Conservation (phyloP, 1,140 invertebrate species). For the Saccostrea glomerata region DNA sequence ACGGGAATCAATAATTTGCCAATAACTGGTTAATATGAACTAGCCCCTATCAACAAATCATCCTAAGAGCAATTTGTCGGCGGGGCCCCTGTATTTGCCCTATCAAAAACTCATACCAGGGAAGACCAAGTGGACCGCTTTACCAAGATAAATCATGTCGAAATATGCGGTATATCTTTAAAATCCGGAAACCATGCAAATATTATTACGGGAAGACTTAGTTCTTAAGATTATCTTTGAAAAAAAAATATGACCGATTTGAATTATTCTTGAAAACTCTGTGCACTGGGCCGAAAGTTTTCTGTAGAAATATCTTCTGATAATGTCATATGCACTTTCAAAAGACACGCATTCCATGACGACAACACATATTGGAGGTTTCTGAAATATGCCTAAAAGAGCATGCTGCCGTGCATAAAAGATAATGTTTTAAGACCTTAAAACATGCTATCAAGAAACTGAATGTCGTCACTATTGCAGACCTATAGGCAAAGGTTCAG, state of each 20-base stretch:
- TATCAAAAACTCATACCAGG: constrained; percentile 31
- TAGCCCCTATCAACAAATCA: constrained; percentile 26
- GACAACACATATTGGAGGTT: neutral
- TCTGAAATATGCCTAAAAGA: neutral
- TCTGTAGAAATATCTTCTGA: neutral
- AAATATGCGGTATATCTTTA: neutral
- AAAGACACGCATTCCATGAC: neutral
- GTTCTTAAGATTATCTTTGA: neutral
- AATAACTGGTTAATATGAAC: constrained; percentile 26
- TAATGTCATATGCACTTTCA: neutral
- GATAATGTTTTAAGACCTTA: neutral
- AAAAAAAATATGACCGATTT: neutral
- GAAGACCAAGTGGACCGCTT: neutral
- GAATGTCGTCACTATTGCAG: neutral
- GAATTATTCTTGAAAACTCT: neutral
- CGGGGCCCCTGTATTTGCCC: constrained; percentile 14
- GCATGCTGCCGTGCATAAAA: neutral
- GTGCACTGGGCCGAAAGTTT: no score
- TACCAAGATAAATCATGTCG: constrained; percentile 15
- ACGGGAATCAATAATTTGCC: constrained; percentile 24
- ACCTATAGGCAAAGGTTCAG: neutral
- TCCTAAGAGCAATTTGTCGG: constrained; percentile 3
- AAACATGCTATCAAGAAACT: neutral
- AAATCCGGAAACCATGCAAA: neutral
- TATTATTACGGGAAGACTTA: neutral